Percentiles rank a stretch among this genome's conserved stretches.
phyloP scores from a whole-genome alignment of 2,113 vertebrate genomes.

The Dascyllus trimaculatus region DNA sequence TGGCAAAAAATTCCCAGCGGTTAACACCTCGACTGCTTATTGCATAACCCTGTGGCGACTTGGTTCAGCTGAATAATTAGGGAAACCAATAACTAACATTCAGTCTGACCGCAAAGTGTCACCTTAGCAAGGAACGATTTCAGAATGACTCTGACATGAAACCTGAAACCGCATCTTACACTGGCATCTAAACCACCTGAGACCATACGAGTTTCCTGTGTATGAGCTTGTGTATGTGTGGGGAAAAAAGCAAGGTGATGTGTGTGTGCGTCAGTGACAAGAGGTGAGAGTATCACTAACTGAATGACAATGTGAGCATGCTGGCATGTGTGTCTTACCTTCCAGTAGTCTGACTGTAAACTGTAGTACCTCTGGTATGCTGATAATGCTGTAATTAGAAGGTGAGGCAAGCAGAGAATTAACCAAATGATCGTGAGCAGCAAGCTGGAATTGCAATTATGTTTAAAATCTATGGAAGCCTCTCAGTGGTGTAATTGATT shows the following conservation, averaged over 20 bases:
- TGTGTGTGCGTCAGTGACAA: background rate
- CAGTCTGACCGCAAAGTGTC: constrained; percentile 20
- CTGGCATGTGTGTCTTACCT: constrained; percentile 86
- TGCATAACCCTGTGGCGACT: background rate
- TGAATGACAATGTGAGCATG: background rate
- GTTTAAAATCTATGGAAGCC: too few species aligned
- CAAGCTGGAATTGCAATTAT: background rate
- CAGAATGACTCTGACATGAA: constrained; percentile 46
- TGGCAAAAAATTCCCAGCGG: too few species aligned
- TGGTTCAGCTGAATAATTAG: background rate
- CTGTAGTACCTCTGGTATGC: constrained; percentile 99
- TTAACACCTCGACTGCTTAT: background rate
- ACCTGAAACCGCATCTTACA: constrained; percentile 43
- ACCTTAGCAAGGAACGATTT: background rate
- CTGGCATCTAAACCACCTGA: constrained; percentile 23
- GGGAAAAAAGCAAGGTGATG: background rate
- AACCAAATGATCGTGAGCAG: background rate
- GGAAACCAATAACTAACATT: background rate
- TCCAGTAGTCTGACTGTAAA: constrained; percentile 99
- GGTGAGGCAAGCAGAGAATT: background rate
- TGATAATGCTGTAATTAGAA: constrained; percentile 93
- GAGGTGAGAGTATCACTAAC: background rate
- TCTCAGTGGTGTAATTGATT: background rate
- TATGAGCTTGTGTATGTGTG: background rate
- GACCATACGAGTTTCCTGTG: constrained; percentile 46